These are phyloP conservation scores for Cossypha heuglini DNA, from an alignment of 2,797 vertebrate genomes.

Conservation along the genomic window DNA sequence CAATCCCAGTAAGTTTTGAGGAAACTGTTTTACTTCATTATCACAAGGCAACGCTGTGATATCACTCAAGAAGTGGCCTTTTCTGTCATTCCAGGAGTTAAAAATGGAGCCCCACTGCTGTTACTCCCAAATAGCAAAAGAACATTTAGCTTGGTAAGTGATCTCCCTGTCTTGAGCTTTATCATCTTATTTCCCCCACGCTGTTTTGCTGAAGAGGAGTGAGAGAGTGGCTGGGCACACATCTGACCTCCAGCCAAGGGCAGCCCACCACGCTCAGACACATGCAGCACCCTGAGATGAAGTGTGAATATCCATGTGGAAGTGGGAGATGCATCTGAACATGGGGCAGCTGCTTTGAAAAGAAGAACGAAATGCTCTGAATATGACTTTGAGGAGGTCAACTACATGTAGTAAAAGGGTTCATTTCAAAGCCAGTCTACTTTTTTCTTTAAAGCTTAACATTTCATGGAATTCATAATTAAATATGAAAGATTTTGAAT, in stretches of 20 bases:
- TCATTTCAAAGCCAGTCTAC: background rate
- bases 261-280: background rate
- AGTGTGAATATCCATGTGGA: background rate
- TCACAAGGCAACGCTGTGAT: background rate
- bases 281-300: background rate
- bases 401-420: background rate
- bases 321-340: background rate
- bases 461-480: background rate
- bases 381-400: background rate
- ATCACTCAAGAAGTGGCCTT: background rate
- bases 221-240: background rate
- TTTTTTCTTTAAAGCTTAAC: background rate
- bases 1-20: background rate
- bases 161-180: background rate
- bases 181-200: background rate
- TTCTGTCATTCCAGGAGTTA: background rate
- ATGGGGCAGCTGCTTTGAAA: background rate
- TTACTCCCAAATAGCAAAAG: background rate
- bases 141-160: background rate
- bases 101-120: background rate
- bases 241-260: background rate
- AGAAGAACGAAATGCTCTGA: background rate
- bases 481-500: background rate
- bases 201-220: accelerated
- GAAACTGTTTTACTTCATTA: background rate